phyloP scores from a whole-genome alignment of 2,888 invertebrate genomes.

The Apamea epomidion region DNA sequence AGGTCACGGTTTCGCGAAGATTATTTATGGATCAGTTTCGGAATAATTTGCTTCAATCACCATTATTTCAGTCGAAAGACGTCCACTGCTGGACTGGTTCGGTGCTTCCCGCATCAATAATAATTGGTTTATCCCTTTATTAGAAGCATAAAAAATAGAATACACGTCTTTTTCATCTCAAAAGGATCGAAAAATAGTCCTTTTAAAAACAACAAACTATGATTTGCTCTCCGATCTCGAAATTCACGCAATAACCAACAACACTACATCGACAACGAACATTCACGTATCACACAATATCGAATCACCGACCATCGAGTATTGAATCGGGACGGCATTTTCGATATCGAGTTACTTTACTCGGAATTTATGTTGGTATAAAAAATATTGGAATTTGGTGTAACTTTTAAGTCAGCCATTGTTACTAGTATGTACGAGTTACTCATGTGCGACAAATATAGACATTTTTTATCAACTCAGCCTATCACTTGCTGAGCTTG shows the following conservation, averaged over 20 bases:
- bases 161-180: slow-evolving; percentile 9
- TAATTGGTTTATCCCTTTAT: neutral
- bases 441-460: neutral
- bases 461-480: neutral
- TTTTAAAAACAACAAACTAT: slow-evolving; percentile 30
- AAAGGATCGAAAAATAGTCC: slow-evolving; percentile 10
- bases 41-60: neutral
- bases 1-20: neutral
- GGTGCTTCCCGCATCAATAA: neutral
- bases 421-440: neutral
- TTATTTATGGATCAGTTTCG: neutral
- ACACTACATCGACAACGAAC: slow-evolving; percentile 20
- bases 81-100: neutral
- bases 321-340: slow-evolving; percentile 44
- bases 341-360: slow-evolving; percentile 44
- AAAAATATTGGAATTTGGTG: slow-evolving; percentile 13
- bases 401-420: neutral
- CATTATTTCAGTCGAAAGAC: neutral
- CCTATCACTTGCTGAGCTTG: neutral
- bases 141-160: neutral
- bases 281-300: slow-evolving; percentile 53
- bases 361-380: slow-evolving; percentile 33
- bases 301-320: slow-evolving; percentile 46
- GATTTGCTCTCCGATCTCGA: slow-evolving; percentile 12
- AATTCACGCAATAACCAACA: slow-evolving; percentile 47